phyloP scores from a whole-genome alignment of 2,888 invertebrate genomes.

The Hyalella azteca region DNA sequence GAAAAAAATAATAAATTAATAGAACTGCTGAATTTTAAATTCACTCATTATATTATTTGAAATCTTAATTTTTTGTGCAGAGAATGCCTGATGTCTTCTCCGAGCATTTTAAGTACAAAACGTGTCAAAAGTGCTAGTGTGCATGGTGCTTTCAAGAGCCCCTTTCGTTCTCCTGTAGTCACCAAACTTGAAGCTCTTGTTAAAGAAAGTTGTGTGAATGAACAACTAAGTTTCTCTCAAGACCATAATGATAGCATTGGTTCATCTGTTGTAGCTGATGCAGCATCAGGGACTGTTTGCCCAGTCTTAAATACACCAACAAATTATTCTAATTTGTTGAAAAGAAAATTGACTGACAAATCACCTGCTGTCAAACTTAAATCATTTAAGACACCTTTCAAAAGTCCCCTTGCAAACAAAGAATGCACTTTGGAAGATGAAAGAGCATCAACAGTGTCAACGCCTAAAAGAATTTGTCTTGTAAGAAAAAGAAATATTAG shows the following conservation, averaged over 20 bases:
- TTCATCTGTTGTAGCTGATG: background rate
- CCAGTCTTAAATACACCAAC: too few relatives aligned
- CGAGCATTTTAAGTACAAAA: background rate
- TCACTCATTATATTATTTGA: too few relatives aligned
- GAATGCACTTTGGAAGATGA: too few relatives aligned
- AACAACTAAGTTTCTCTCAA: background rate
- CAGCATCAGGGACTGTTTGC: background rate
- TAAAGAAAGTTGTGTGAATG: background rate
- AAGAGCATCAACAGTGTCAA: too few relatives aligned
- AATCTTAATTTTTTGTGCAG: too few relatives aligned
- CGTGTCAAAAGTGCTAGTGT: background rate
- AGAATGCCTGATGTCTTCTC: background rate
- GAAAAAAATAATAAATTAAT: too few relatives aligned
- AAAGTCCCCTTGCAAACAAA: background rate
- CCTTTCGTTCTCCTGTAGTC: background rate
- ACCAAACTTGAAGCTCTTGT: background rate
- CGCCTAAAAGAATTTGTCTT: background rate
- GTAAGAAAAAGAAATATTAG: background rate
- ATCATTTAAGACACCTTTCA: conserved; percentile 6
- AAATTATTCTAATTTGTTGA: background rate
- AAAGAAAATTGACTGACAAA: background rate
- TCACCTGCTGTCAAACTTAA: background rate
- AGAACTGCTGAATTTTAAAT: too few relatives aligned
- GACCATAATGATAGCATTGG: background rate
- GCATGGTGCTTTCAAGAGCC: background rate